Evolutionary conservation across 2,113 vertebrate species (phyloP).

Genomic region (Anarhynchus alexandrinus): DNA sequence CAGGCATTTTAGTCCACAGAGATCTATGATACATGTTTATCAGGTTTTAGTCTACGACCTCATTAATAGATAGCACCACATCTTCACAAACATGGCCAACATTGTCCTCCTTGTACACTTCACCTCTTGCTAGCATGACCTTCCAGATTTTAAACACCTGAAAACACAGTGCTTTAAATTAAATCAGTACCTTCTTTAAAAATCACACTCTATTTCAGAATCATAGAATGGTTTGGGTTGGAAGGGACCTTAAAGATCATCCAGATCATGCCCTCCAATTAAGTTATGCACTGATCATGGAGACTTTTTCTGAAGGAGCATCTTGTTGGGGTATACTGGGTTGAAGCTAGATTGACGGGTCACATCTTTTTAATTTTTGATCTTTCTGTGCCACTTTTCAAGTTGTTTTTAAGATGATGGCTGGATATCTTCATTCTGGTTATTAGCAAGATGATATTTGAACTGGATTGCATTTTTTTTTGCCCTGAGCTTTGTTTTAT

Average conservation of each 20-base stretch:
- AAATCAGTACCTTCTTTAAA: background rate
- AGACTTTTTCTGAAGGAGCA: background rate
- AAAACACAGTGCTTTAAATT: background rate
- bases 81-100: background rate
- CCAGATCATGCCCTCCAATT: background rate
- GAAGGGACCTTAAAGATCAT: no score
- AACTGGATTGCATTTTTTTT: background rate
- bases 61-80: background rate
- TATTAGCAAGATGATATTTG: background rate
- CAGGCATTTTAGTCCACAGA: background rate
- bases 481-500: background rate
- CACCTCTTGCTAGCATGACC: background rate
- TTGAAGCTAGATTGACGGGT: background rate
- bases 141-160: background rate
- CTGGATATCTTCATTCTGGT: background rate
- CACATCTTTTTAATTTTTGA: background rate
- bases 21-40: background rate
- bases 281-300: background rate
- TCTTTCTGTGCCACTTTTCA: background rate
- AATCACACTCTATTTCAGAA: background rate
- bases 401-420: background rate
- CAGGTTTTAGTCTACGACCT: background rate
- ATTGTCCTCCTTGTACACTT: background rate
- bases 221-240: no score
- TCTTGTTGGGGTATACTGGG: background rate